These are phyloP conservation scores for Hoplostethus atlanticus DNA, from an alignment of 2,797 vertebrate genomes.

Conservation along the genomic window DNA sequence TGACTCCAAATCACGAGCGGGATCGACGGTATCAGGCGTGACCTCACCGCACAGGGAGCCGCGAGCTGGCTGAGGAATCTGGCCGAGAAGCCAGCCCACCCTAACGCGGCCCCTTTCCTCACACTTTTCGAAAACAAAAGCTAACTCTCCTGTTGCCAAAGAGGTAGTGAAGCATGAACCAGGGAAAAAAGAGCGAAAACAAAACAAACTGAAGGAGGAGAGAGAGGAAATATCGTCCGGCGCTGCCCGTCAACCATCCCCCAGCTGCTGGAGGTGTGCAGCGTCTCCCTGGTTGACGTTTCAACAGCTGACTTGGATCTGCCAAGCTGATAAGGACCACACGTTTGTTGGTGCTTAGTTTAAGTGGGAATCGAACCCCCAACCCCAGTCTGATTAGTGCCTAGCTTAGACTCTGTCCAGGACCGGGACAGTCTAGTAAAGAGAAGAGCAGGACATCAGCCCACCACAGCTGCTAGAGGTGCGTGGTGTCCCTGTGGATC, in stretches of 20 bases:
- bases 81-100: not conserved
- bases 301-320: too few species aligned
- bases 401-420: too few species aligned
- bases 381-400: too few species aligned
- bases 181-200: not conserved
- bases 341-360: too few species aligned
- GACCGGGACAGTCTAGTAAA: too few species aligned
- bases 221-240: not conserved
- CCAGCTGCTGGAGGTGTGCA: too few species aligned
- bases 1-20: conserved; percentile 49
- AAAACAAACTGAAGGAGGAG: too few species aligned
- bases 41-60: conserved; percentile 49
- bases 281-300: too few species aligned
- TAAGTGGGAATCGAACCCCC: too few species aligned
- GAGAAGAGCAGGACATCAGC: too few species aligned
- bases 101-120: conserved; percentile 7
- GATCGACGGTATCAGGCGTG: conserved; percentile 57
- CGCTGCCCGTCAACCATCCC: too few species aligned
- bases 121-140: conserved; percentile 48
- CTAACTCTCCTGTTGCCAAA: conserved; percentile 33
- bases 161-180: conserved; percentile 4
- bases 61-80: conserved; percentile 33
- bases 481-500: not conserved
- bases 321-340: too few species aligned
- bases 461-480: not conserved